These are phyloP conservation scores for Plotosus lineatus DNA, from an alignment of 2,113 vertebrate genomes.

Conservation along the genomic window DNA sequence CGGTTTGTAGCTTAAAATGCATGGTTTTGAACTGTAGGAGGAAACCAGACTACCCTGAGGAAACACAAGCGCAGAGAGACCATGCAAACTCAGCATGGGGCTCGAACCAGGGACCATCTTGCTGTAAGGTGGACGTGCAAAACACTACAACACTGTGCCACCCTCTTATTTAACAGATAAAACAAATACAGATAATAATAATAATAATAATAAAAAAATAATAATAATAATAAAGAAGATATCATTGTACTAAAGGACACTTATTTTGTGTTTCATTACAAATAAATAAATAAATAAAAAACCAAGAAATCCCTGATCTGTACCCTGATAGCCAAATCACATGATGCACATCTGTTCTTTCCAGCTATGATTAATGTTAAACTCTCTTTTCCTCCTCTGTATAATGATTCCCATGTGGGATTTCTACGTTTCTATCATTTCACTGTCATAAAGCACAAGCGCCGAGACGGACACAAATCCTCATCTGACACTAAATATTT, in stretches of 20 bases:
- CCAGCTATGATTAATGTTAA: slow-evolving; percentile 16
- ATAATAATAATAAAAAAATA: not conserved
- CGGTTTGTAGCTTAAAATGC: no score
- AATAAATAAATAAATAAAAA: not conserved
- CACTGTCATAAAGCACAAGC: not conserved
- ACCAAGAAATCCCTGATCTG: not conserved
- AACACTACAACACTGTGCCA: no score
- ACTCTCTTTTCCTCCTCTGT: not conserved
- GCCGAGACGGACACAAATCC: not conserved
- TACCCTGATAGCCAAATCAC: not conserved
- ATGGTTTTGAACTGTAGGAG: no score
- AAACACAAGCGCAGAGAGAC: no score
- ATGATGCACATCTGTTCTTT: slow-evolving; percentile 7
- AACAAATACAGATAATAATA: not conserved
- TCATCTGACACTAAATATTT: not conserved
- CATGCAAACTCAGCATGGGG: no score
- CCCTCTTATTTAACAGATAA: no score
- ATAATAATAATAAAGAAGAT: not conserved
- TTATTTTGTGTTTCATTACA: not conserved
- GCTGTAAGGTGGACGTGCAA: no score
- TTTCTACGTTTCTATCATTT: not conserved
- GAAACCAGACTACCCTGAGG: no score
- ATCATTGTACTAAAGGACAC: no score
- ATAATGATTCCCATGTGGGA: not conserved
- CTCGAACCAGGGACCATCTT: no score